These are phyloP conservation scores for Drosophila carrolli DNA, from an alignment of 1,140 invertebrate species.

Conservation along the genomic window DNA sequence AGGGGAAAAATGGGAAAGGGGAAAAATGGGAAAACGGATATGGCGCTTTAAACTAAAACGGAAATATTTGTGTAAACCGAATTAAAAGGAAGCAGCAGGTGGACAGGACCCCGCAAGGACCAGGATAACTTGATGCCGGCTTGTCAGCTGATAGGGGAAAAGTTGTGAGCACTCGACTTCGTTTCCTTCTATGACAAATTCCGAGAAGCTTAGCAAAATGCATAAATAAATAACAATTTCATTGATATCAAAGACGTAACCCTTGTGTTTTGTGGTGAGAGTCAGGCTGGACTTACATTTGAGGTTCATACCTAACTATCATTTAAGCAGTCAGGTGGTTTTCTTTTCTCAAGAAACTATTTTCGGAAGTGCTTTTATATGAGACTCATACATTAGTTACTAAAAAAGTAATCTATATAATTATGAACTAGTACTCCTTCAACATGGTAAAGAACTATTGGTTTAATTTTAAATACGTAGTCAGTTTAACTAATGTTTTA, in stretches of 20 bases:
- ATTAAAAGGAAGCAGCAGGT: constrained; percentile 34
- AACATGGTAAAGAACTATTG: no score
- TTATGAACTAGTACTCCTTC: no score
- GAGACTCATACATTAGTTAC: no score
- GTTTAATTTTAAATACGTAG: no score
- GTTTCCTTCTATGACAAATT: constrained; percentile 19
- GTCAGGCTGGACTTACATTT: no score
- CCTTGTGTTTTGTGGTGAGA: constrained; percentile 15
- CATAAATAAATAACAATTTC: constrained; percentile 64
- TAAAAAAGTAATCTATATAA: no score
- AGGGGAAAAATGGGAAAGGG: neutral
- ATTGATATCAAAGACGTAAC: constrained; percentile 37
- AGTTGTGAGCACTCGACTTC: no score
- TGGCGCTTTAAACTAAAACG: constrained; percentile 56
- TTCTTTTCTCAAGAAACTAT: no score
- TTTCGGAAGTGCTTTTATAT: no score
- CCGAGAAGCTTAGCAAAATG: constrained; percentile 14
- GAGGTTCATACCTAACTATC: neutral
- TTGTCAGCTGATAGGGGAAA: no score
- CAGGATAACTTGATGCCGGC: neutral
- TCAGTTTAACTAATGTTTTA: no score
- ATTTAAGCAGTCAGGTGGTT: neutral
- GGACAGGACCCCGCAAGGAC: neutral
- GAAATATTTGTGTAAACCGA: constrained; percentile 57
- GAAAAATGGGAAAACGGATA: constrained; percentile 46